phyloP scores from a whole-genome alignment of 2,797 vertebrate genomes.

The Phoebastria nigripes region DNA sequence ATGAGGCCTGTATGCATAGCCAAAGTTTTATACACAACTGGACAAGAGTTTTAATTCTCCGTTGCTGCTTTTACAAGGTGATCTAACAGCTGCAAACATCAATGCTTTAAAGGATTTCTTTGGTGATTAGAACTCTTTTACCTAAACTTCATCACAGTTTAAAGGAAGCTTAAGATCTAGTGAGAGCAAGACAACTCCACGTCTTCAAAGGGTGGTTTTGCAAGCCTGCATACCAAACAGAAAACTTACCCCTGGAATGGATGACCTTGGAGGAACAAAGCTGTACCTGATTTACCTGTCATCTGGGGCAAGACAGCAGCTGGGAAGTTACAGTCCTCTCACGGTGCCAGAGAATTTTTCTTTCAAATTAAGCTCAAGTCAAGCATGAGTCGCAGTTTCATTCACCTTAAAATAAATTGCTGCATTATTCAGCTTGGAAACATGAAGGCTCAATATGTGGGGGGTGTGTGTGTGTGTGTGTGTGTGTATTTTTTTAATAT shows the following conservation, averaged over 20 bases:
- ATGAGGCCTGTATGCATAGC: not conserved
- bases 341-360: not conserved
- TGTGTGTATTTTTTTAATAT: not conserved
- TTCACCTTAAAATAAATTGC: not conserved
- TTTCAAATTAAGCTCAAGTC: not conserved
- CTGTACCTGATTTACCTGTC: not conserved
- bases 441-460: not conserved
- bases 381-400: not conserved
- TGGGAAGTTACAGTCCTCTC: not conserved
- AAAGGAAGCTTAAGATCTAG: conserved; percentile 65
- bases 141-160: conserved; percentile 47
- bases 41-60: not conserved
- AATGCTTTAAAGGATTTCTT: conserved; percentile 37
- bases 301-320: conserved; percentile 14
- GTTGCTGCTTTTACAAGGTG: not conserved
- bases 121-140: conserved; percentile 59
- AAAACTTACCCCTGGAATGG: not conserved
- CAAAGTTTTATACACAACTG: not conserved
- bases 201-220: conserved; percentile 57
- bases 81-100: conserved; percentile 28
- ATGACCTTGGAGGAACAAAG: conserved; percentile 53
- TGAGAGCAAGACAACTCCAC: conserved; percentile 3
- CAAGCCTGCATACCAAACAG: conserved; percentile 46
- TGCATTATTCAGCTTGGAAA: not conserved
- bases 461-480: not conserved